Base-by-base conservation (phyloP, 2,113 vertebrate species). In the Rhynchopsitta pachyrhyncha region DNA sequence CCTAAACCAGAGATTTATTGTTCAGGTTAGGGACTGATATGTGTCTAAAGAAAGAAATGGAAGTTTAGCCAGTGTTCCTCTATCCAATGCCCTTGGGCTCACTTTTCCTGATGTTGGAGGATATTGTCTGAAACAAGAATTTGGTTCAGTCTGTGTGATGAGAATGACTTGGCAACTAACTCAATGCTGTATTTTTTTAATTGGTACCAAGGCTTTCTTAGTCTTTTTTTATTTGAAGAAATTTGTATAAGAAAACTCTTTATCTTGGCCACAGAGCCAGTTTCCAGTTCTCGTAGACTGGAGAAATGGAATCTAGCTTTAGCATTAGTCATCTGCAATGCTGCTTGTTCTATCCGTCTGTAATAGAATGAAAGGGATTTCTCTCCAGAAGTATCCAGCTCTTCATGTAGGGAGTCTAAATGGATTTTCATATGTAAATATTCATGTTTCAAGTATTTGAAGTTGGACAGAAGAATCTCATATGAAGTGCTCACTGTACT, bases 1-100 rank as follows among this genome's bases (percentile, higher is more conserved):
- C 86, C 62, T 92, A 28, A 88, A 83, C n/a, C 27, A 41, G 66
- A 88, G 84, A 68, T 92, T 81, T 90, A 95, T 92, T 81, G 68
- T 60, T 64, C 24, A 17, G 46, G 64, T 42, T 44, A 86, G 79
- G 73, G n/a, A 44, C 46, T 70, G 76, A 90, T 69, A 35, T 39
- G n/a, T 23, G 62, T 47, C 82, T 90, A 73, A 95, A 92, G 84
- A 90, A 93, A 84, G 66, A 90, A 90, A 31, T 14, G 29, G 18
- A 78, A 66, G 49, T 68, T 89, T 82, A 83, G 62, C 57, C 68
- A 7, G 1, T 37, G 14, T 59, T 49, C 8, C 59, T 70, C 29
- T 52, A 7, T 71, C 53, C 27, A 42, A 11, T 68, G 66, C 29
- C 82, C 79, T 94, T 95, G 92, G 60, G 50, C 66, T 93, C 47